A percentile compares a stretch with the other conserved stretches of the same genome.
Conservation (phyloP, 2,113 vertebrate species). For the Odocoileus virginianus region DNA sequence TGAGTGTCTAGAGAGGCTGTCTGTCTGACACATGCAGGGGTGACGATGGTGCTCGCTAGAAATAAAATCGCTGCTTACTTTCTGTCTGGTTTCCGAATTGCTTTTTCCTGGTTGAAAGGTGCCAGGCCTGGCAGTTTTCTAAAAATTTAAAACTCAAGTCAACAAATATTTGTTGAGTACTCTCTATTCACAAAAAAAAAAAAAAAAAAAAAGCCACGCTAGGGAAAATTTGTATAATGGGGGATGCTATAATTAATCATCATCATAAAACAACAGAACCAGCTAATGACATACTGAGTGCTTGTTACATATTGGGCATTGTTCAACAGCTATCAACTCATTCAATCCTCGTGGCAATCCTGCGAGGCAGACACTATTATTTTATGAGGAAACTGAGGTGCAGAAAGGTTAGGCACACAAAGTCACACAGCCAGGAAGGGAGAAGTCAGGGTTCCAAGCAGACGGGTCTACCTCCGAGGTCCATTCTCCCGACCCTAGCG, state of each 20-base stretch:
- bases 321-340: background rate
- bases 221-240: background rate
- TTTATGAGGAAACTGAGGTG: background rate
- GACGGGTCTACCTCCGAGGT: background rate
- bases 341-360: background rate
- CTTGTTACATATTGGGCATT: background rate
- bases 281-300: rapidly evolving
- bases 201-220: background rate
- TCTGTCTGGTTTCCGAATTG: conserved; percentile 70
- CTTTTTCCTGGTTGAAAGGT: conserved; percentile 61
- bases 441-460: background rate
- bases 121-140: conserved; percentile 58
- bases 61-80: conserved; percentile 69
- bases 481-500: background rate
- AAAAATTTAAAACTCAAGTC: conserved; percentile 46
- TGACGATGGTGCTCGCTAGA: background rate
- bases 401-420: background rate
- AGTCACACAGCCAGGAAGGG: background rate
- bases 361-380: rapidly evolving
- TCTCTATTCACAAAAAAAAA: background rate
- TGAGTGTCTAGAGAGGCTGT: background rate
- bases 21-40: conserved; percentile 20
- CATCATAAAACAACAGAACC: background rate
- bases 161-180: conserved; percentile 64
- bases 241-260: background rate